Base-by-base conservation (phyloP, 2,888 invertebrate genomes). In the Acleris cristana region DNA sequence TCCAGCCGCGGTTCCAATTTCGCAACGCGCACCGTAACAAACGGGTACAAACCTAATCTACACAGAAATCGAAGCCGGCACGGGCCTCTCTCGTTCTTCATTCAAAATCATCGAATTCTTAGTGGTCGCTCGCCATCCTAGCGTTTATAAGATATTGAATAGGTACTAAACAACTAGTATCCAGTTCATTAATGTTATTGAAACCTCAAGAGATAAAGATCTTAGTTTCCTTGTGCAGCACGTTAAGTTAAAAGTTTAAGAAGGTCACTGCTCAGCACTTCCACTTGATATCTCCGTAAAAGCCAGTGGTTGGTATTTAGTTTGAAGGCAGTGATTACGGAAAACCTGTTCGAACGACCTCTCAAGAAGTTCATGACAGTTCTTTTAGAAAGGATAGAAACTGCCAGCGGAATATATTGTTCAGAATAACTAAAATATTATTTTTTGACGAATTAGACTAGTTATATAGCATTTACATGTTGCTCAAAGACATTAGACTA, bases 1-100 rank as follows among this genome's bases (percentile, higher is more conserved):
- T 88, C 87, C 81, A 79, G 82, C 80, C 81, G 81, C 82, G 83
- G 83, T 86, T 89, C 85, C 85, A 88, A 90, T 92, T 92, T 92
- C 92, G 87, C 90, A 92, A 91, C 81, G 79, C 78, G 76, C 79
- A 79, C 83, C 87, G 80, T 85, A 87, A 85, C 81, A 79, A 78
- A 82, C 82, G 78, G 76, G 80, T 77, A 77, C 78, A 79, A 76
- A 65, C 65, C 71, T 74, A 76, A 81, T 83, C 79, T 81, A 77
- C 79, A 79, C 80, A 79, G 71, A 73, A 79, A 82, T 81, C 76
- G 72, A 70, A 70, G n/a, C 40, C 55, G 48, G 55, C 18, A 55
- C 63, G 40, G 34, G n/a, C 49, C 51, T 53, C 51, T 52, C 48
- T 58, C 58, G 49, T 16, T 56, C 21, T 56, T 44, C 23, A 56